These are phyloP conservation scores for Sturnira hondurensis DNA, from an alignment of 2,113 vertebrate genomes.

Conservation along the genomic window DNA sequence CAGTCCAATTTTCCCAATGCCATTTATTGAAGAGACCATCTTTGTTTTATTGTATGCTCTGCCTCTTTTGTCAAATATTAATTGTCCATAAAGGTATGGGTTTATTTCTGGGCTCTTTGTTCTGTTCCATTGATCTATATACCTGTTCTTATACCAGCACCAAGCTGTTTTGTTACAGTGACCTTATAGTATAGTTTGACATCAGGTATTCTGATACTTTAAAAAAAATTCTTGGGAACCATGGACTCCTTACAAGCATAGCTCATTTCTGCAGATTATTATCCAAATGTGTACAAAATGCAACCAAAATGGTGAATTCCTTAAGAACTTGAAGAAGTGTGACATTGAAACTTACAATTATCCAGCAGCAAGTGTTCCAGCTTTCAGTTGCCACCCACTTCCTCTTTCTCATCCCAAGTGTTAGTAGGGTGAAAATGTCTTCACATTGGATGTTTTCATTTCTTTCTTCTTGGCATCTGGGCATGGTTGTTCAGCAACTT, in stretches of 20 bases:
- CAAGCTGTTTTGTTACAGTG: too few relatives aligned
- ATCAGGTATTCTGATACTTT: too few relatives aligned
- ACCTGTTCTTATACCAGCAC: too few relatives aligned
- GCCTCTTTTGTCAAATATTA: too few relatives aligned
- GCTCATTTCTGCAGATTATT: conserved; percentile 85
- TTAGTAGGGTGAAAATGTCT: conserved; percentile 92
- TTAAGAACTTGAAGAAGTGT: conserved; percentile 82
- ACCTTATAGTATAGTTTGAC: too few relatives aligned
- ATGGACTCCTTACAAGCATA: conserved; percentile 85
- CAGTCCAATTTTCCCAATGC: too few relatives aligned
- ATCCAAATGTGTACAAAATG: conserved; percentile 83
- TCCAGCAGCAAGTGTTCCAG: conserved; percentile 77
- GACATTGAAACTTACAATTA: conserved; percentile 80
- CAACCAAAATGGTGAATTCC: conserved; percentile 81
- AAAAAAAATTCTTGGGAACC: conserved; percentile 71
- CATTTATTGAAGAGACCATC: too few relatives aligned
- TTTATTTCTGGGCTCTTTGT: too few relatives aligned
- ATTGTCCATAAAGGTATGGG: too few relatives aligned
- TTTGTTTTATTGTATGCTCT: too few relatives aligned
- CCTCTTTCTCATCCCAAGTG: conserved; percentile 37
- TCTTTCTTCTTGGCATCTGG: conserved; percentile 98
- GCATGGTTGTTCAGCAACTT: conserved; percentile 96
- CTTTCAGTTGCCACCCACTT: conserved; percentile 62
- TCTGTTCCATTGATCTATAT: too few relatives aligned
- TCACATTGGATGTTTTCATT: conserved; percentile 99